Evolutionary conservation across 2,113 vertebrate species (phyloP).

Genomic region (Plecotus auritus): DNA sequence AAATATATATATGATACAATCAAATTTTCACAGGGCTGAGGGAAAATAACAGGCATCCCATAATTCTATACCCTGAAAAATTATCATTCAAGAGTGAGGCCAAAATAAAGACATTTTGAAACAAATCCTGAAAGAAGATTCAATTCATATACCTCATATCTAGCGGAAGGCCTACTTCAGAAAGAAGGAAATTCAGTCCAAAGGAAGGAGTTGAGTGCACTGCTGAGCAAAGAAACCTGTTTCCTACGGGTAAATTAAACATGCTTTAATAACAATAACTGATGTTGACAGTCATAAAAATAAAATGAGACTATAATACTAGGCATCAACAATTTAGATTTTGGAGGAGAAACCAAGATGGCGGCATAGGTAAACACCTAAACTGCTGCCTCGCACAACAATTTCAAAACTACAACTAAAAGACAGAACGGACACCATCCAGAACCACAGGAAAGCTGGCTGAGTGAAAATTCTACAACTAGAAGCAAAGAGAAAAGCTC

Average conservation of each 20-base stretch:
- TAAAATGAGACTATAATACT: background rate
- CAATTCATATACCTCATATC: background rate
- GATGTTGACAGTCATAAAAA: background rate
- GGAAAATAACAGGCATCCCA: background rate
- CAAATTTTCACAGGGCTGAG: background rate
- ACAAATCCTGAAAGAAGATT: constrained; percentile 28
- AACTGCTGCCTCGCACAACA: too few species aligned
- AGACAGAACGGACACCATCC: too few species aligned
- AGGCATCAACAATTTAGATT: background rate
- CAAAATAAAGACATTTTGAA: constrained; percentile 24
- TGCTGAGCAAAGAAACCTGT: background rate
- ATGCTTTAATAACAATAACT: background rate
- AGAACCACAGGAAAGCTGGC: too few species aligned
- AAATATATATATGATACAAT: background rate
- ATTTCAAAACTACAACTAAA: too few species aligned
- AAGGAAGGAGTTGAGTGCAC: background rate
- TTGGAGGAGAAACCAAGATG: too few species aligned
- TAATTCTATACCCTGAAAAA: background rate
- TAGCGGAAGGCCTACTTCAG: background rate
- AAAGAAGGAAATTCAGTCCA: background rate
- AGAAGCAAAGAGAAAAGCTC: too few species aligned
- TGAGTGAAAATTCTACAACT: too few species aligned
- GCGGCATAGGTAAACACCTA: too few species aligned
- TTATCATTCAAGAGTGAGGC: background rate
- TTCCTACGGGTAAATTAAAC: background rate